Evolutionary conservation across 1,140 invertebrate species (phyloP).

Genomic region (Drosophila equinoxialis): DNA sequence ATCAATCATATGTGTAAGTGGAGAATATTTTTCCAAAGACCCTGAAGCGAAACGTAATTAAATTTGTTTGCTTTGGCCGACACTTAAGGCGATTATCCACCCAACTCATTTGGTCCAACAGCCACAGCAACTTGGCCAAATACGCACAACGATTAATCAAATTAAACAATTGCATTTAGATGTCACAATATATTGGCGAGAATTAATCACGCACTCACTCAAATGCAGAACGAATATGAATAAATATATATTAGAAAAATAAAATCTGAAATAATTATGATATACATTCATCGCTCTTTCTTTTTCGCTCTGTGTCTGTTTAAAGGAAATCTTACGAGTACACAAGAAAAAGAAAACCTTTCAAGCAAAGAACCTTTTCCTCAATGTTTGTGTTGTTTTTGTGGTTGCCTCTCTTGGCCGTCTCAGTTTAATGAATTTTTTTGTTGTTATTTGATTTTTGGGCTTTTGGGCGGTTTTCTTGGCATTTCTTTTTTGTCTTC

Average conservation of each 20-base stretch:
- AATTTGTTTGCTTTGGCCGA: conserved; percentile 10
- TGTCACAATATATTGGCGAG: conserved; percentile 8
- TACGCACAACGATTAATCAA: background rate
- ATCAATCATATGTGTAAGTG: background rate
- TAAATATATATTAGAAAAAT: background rate
- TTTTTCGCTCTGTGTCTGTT: background rate
- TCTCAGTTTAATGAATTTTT: conserved; percentile 2
- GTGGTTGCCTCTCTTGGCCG: background rate
- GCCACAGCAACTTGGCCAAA: background rate
- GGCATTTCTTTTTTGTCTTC: background rate
- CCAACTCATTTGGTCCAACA: conserved; percentile 2
- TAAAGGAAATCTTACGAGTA: background rate
- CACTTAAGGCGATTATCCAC: conserved; percentile 12
- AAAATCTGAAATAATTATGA: background rate
- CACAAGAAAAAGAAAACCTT: background rate
- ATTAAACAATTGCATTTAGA: conserved; percentile 13
- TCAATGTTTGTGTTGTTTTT: background rate
- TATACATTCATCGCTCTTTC: background rate
- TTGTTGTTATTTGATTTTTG: background rate
- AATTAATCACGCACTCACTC: conserved; percentile 6
- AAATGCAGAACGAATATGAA: background rate
- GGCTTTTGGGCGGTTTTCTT: background rate
- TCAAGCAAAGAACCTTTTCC: background rate
- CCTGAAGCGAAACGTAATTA: conserved; percentile 12
- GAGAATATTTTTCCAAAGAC: background rate